Base-by-base conservation (phyloP, 2,888 invertebrate species). In the Brachycybe producta region DNA sequence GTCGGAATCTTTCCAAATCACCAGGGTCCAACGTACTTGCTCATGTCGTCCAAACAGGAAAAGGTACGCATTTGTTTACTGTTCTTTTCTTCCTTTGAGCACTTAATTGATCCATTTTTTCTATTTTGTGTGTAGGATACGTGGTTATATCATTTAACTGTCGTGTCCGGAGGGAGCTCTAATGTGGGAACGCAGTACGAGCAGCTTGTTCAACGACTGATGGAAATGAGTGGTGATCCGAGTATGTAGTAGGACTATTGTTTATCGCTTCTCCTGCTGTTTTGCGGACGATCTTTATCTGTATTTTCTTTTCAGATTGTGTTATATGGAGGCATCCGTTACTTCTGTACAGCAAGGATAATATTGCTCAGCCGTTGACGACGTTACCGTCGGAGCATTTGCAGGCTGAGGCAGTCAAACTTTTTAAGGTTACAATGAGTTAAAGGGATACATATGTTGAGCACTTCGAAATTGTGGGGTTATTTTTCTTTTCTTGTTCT, bases 141-240 rank as follows among this genome's bases (percentile, higher is more conserved):
- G 23, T 77, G 77, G 77, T 61, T 77, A 58, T 77, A 77, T 61
- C 76, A 76, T 59, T 63, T 77, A 58, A 92, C 91, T 0, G 86
- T 95, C 11, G 94, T 94, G 0, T 88, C 91, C 49, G 91, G 91
- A 3, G 69, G 71, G 19, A 85, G 87, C 0, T 80, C 85, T 3
- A 84, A 82, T 62, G 85, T 82, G 36, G 95, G 94, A 44, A 94
- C 95, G 1, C 90, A 92, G 65, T 95, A 90, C 66, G 97, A 97
- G 65, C 91, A 95, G 64, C 73, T 95, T 15, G 80, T 94, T 38
- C 91, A 94, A 67, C 88, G 91, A 67, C 75, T 97, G 28, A 92
- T 95, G 92, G 91, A 92, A 67, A 86, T 85, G 34, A 91, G 92
- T 61, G 92, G 91, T 0, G 91, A 92, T 71, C 80, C 88, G 13